Conservation (phyloP, 2,113 vertebrate species). For the Planiliza haematocheilus region DNA sequence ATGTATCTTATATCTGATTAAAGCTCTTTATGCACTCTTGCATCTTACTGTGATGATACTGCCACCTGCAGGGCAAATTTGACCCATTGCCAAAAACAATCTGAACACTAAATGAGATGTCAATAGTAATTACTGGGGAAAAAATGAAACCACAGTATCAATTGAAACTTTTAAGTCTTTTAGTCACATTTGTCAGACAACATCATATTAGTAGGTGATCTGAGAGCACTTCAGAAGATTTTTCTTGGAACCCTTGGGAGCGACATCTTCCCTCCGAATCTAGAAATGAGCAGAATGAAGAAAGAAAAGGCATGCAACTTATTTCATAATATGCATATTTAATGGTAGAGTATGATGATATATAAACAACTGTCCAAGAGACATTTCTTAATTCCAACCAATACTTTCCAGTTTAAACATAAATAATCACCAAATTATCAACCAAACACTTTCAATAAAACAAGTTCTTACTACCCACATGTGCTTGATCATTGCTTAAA, state of each 20-base stretch:
- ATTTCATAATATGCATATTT: conserved; percentile 74
- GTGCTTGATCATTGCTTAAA: conserved; percentile 68
- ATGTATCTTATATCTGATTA: too few species aligned
- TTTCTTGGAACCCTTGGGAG: not conserved
- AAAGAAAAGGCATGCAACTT: conserved; percentile 19
- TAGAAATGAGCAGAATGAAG: not conserved
- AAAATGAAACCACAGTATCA: not conserved
- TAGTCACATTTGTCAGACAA: not conserved
- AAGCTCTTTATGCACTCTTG: too few species aligned
- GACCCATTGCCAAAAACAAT: not conserved
- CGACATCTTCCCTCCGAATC: not conserved
- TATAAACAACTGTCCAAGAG: conserved; percentile 77
- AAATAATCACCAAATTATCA: conserved; percentile 68
- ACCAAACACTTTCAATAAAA: conserved; percentile 69
- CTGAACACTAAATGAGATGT: not conserved
- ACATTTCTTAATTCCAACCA: conserved; percentile 72
- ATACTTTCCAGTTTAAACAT: conserved; percentile 76
- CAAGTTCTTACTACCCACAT: conserved; percentile 56
- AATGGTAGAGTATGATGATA: conserved; percentile 71
- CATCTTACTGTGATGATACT: not conserved
- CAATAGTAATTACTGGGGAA: not conserved
- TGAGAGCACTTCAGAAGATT: not conserved
- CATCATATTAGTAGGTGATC: not conserved
- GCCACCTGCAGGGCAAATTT: conserved; percentile 20
- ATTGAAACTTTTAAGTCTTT: not conserved